Percentiles rank a stretch among this genome's conserved stretches.
Evolutionary conservation across 1,140 invertebrate species (phyloP).

Genomic region (Cydia amplana): DNA sequence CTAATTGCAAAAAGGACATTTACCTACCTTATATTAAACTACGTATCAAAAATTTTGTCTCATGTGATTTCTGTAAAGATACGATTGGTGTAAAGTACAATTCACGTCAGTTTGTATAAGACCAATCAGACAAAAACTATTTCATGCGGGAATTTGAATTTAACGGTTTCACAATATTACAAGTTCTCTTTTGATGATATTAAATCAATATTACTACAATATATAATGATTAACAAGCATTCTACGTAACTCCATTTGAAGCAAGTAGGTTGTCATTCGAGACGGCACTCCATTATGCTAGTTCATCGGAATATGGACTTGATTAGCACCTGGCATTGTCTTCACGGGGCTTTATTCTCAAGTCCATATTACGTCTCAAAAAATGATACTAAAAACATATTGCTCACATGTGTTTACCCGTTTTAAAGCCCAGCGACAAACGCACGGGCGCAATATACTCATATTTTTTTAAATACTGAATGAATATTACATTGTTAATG

Average conservation of each 20-base stretch:
- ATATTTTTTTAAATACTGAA: background rate
- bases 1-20: too few species aligned
- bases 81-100: too few species aligned
- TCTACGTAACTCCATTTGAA: constrained; percentile 31
- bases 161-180: too few species aligned
- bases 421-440: background rate
- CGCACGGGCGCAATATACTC: background rate
- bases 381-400: constrained; percentile 34
- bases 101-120: too few species aligned
- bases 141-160: background rate
- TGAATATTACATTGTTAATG: background rate
- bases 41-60: too few species aligned
- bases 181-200: background rate
- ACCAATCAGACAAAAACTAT: background rate
- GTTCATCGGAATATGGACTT: constrained; percentile 47
- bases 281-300: constrained; percentile 42
- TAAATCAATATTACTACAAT: constrained; percentile 2
- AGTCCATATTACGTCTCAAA: constrained; percentile 40
- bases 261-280: constrained; percentile 35
- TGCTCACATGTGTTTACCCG: background rate
- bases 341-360: constrained; percentile 32
- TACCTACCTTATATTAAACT: too few species aligned
- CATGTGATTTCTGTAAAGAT: too few species aligned
- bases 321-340: constrained; percentile 40
- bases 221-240: constrained; percentile 19